Base-by-base conservation (phyloP, 2,113 vertebrate genomes). In the Hymenochirus boettgeri region DNA sequence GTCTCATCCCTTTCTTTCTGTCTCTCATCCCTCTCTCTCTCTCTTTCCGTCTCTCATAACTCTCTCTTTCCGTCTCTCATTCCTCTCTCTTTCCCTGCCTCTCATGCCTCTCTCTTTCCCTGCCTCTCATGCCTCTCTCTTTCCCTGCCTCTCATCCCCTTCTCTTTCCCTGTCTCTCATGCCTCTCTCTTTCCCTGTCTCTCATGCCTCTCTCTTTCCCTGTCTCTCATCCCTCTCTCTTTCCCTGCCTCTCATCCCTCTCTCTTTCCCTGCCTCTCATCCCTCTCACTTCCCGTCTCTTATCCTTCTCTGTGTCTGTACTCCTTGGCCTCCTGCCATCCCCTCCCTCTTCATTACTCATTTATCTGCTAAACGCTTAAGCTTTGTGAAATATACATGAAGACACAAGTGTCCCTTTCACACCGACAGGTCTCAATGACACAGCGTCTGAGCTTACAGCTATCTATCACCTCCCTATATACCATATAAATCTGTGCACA, bases 341-440 rank as follows among this genome's bases (percentile, higher is more conserved):
- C 29, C 29, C 55, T 66, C 64, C 55, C 46, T 59, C 27, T 55
- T 66, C 64, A 24, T 48, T 57, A 57, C 63, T 65, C 63, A 31
- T 56, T 42, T 65, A 57, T 65, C 63, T 57, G 63, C 54, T 57
- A 42, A 65, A 65, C 27, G 42, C 45, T 65, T 65, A 65, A 24
- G 54, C 63, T 65, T 57, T 57, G 63, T 65, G 63, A 65, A 57
- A 65, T 50, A 65, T 65, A 65, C 63, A 65, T 65, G 63, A 50
- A 50, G 54, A 65, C 63, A 65, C 63, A 57, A 65, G 63, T 65
- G 63, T 57, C 54, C 27, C 42, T 57, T 65, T 65, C 63, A 65
- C 63, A 65, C 42, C 62, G 21, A 50, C 63, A 65, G 46, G 63
- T 50, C 54, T 50, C 29, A 45, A 17, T 57, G 63, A 57, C 54